Conservation (phyloP, 1,140 invertebrate species). For the Chionoecetes opilio region DNA sequence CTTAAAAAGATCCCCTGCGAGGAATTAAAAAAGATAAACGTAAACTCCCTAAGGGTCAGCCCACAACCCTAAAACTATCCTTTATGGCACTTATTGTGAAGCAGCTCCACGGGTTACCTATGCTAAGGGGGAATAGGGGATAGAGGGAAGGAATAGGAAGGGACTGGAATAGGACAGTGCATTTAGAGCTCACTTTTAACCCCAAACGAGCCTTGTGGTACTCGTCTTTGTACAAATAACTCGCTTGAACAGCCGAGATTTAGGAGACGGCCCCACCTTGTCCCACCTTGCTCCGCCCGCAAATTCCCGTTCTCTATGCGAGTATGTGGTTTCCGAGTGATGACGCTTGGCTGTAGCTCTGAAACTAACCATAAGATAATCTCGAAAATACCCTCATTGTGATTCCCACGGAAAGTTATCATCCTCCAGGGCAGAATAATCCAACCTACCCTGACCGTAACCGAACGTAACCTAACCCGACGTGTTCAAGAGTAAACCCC, state of each 20-base stretch:
- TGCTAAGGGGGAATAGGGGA: not conserved
- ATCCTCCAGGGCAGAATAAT: too few relatives aligned
- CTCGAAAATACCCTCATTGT: too few relatives aligned
- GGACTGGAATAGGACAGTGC: not conserved
- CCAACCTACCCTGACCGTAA: too few relatives aligned
- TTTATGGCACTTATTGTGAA: constrained; percentile 19
- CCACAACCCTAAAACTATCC: not conserved
- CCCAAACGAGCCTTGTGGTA: not conserved
- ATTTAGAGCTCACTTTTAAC: constrained; percentile 8
- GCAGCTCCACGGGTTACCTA: not conserved
- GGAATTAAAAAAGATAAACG: not conserved
- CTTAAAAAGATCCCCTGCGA: not conserved
- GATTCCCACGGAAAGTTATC: too few relatives aligned
- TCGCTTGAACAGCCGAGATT: not conserved
- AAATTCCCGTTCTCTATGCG: too few relatives aligned
- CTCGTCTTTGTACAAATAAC: constrained; percentile 29
- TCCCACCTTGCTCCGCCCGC: too few relatives aligned
- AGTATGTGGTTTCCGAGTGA: too few relatives aligned
- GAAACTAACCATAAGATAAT: too few relatives aligned
- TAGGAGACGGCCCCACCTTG: not conserved
- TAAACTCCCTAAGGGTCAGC: not conserved
- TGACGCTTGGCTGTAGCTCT: too few relatives aligned
- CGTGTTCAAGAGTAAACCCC: too few relatives aligned
- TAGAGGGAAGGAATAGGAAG: not conserved
- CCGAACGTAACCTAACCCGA: too few relatives aligned